phyloP scores from a whole-genome alignment of 1,140 invertebrate species.

The Aphidius ervi region DNA sequence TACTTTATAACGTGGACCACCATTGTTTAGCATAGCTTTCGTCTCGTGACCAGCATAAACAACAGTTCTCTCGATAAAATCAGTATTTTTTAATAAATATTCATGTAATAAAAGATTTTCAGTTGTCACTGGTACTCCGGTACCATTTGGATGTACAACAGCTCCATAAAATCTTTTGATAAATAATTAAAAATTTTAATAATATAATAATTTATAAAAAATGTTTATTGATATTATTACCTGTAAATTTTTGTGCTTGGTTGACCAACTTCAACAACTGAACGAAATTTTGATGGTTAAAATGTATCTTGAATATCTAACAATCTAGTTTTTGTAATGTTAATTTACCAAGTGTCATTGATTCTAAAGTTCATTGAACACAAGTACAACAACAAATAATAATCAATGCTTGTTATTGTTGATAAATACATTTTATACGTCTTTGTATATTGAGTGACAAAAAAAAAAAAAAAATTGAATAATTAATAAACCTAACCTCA shows the following conservation, averaged over 20 bases:
- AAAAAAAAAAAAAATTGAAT: too few relatives aligned
- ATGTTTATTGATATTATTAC: conserved; percentile 27
- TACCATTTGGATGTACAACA: conserved; percentile 76
- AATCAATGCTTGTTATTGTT: too few relatives aligned
- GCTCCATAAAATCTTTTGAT: conserved; percentile 77
- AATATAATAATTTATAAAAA: not conserved
- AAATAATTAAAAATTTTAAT: conserved; percentile 8
- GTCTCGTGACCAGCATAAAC: conserved; percentile 97
- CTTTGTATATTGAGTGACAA: too few relatives aligned
- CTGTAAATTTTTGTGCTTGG: conserved; percentile 93
- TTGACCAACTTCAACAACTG: conserved; percentile 82
- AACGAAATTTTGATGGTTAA: conserved; percentile 76
- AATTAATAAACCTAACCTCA: too few relatives aligned
- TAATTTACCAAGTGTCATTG: too few relatives aligned
- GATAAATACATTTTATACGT: too few relatives aligned
- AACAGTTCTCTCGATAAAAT: conserved; percentile 93
- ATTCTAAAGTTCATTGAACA: too few relatives aligned
- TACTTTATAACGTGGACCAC: conserved; percentile 87
- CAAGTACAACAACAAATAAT: too few relatives aligned
- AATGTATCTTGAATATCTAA: conserved; percentile 66
- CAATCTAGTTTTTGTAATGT: conserved; percentile 39
- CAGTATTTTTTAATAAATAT: conserved; percentile 90
- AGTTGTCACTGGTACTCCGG: conserved; percentile 79
- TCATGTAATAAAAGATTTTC: conserved; percentile 92
- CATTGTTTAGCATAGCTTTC: conserved; percentile 97